Evolutionary conservation across 2,113 vertebrate species (phyloP).

Genomic region (Odontesthes bonariensis): DNA sequence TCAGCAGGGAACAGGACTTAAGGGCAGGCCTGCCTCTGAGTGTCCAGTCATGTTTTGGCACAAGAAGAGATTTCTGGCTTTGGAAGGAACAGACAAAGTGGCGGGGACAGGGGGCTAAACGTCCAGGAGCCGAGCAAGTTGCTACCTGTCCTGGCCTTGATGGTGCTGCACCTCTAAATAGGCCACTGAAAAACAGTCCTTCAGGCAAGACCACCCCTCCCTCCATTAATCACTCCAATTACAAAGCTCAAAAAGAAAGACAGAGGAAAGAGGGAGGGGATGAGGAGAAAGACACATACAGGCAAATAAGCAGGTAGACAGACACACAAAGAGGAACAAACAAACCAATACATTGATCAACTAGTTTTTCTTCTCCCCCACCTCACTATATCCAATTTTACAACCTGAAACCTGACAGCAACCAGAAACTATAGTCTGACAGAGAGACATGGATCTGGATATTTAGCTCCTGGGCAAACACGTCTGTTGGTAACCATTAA

Average conservation of each 20-base stretch:
- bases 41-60: constrained; percentile 57
- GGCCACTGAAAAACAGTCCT: constrained; percentile 74
- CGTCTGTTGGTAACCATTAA: constrained; percentile 64
- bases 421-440: constrained; percentile 31
- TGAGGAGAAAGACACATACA: constrained; percentile 30
- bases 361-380: constrained; percentile 1
- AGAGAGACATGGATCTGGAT: constrained; percentile 55
- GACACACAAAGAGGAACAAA: neutral
- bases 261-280: constrained; percentile 7
- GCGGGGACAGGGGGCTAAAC: constrained; percentile 63
- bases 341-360: constrained; percentile 2
- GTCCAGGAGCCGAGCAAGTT: constrained; percentile 73
- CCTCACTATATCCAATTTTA: neutral
- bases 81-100: constrained; percentile 64
- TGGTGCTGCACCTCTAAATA: constrained; percentile 62
- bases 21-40: constrained; percentile 19
- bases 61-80: constrained; percentile 53
- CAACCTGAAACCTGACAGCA: neutral
- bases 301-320: constrained; percentile 27
- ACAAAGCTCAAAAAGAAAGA: constrained; percentile 75
- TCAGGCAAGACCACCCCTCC: constrained; percentile 75
- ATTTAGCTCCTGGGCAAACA: constrained; percentile 71
- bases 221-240: constrained; percentile 83
- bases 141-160: constrained; percentile 68
- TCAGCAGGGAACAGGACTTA: constrained; percentile 32